phyloP scores from a whole-genome alignment of 2,113 vertebrate species.

The Leptobrachium ailaonicum region DNA sequence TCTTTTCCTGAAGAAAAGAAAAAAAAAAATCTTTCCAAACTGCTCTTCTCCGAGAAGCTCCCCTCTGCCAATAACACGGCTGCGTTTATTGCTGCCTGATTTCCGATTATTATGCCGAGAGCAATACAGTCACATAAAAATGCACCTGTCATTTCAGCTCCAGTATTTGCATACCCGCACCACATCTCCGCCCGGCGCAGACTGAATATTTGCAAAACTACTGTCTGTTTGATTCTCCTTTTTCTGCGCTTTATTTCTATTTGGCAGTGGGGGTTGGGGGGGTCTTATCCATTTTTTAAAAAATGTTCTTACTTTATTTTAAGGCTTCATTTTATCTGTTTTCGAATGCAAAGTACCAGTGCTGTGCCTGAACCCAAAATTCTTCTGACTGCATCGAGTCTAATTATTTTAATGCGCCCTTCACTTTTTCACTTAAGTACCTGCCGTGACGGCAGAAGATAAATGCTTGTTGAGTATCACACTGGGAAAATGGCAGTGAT shows the following conservation, averaged over 20 bases:
- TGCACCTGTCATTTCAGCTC: conserved; percentile 52
- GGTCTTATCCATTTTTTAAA: too few relatives aligned
- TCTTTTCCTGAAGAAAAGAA: too few relatives aligned
- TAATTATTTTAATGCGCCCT: conserved; percentile 30
- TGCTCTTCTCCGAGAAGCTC: too few relatives aligned
- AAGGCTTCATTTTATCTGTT: too few relatives aligned
- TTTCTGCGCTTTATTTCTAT: conserved; percentile 43
- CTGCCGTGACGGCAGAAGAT: conserved; percentile 41
- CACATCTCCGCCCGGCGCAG: conserved; percentile 55
- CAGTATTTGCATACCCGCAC: conserved; percentile 55
- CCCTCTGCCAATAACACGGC: not conserved
- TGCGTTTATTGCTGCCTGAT: conserved; percentile 54
- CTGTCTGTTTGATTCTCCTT: conserved; percentile 33
- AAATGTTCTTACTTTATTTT: too few relatives aligned
- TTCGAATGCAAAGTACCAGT: too few relatives aligned
- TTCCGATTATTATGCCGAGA: conserved; percentile 59
- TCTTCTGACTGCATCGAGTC: conserved; percentile 39
- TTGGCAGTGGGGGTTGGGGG: too few relatives aligned
- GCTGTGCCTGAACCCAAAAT: too few relatives aligned
- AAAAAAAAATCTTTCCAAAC: too few relatives aligned
- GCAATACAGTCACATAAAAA: conserved; percentile 55
- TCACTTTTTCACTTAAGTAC: conserved; percentile 18
- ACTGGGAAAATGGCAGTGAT: conserved; percentile 31
- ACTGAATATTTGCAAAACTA: conserved; percentile 51
- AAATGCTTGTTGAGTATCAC: conserved; percentile 34